Percentiles rank a stretch among this genome's conserved stretches.
phyloP scores from a whole-genome alignment of 2,888 invertebrate genomes.

The Elegia similella region DNA sequence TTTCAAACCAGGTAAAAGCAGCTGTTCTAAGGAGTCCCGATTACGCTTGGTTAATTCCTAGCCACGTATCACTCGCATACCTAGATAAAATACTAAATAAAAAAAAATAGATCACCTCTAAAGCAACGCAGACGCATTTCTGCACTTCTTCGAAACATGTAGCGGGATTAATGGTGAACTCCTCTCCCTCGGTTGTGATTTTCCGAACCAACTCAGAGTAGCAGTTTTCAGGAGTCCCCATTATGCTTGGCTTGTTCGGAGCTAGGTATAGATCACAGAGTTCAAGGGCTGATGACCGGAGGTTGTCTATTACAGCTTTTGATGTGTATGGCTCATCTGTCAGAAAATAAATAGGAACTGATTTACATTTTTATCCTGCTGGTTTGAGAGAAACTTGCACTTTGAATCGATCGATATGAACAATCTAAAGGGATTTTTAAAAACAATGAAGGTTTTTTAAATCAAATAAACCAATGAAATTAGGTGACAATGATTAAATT shows the following conservation, averaged over 20 bases:
- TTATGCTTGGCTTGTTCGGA: constrained; percentile 50
- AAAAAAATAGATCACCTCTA: constrained; percentile 67
- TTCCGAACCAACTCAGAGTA: constrained; percentile 66
- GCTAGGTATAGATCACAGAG: constrained; percentile 68
- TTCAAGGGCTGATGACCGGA: constrained; percentile 67
- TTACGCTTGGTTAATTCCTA: too few species aligned
- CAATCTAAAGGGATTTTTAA: too few species aligned
- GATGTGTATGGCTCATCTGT: constrained; percentile 62
- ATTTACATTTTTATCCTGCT: too few species aligned
- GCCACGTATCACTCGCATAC: too few species aligned
- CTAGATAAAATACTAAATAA: too few species aligned
- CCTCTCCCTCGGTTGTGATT: constrained; percentile 70
- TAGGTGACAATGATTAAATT: too few species aligned
- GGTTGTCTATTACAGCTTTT: constrained; percentile 65
- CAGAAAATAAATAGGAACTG: neutral
- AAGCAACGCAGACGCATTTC: constrained; percentile 82
- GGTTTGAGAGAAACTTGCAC: too few species aligned
- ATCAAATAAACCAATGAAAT: too few species aligned
- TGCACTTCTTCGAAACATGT: constrained; percentile 93
- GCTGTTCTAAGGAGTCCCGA: too few species aligned
- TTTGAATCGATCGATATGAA: too few species aligned
- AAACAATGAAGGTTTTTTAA: too few species aligned
- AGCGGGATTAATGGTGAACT: constrained; percentile 75
- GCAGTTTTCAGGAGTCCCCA: constrained; percentile 63
- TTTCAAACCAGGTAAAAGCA: too few species aligned